Evolutionary conservation across 2,888 invertebrate genomes (phyloP).

Genomic region (Teleogryllus oceanicus): DNA sequence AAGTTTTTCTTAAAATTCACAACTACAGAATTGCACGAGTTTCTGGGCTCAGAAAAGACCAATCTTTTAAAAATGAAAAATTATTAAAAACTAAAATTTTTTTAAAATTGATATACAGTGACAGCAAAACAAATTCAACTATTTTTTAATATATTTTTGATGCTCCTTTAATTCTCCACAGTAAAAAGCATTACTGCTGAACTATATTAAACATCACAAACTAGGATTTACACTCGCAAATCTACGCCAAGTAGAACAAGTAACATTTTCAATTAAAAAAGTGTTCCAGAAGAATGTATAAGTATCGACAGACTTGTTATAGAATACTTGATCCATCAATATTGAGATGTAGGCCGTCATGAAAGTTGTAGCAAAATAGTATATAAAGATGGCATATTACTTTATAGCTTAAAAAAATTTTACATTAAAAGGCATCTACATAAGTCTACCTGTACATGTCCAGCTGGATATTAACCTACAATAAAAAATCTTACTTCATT

Average conservation of each 20-base stretch:
- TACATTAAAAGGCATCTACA: not conserved
- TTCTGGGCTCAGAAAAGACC: too few species aligned
- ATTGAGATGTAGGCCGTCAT: conserved; percentile 10
- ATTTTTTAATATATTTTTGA: too few species aligned
- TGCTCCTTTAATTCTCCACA: not conserved
- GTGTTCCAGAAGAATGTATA: not conserved
- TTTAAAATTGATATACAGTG: too few species aligned
- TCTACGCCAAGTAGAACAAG: not conserved
- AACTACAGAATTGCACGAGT: too few species aligned
- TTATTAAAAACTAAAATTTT: too few species aligned
- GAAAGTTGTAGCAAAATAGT: conserved; percentile 11
- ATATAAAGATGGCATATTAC: conserved; percentile 18
- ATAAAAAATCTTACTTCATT: conserved; percentile 18
- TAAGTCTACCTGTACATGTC: not conserved
- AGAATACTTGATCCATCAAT: conserved; percentile 18
- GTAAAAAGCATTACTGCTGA: not conserved
- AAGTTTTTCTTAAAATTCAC: too few species aligned
- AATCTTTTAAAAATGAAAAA: too few species aligned
- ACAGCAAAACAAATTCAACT: too few species aligned
- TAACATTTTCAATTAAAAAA: not conserved
- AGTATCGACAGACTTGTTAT: not conserved
- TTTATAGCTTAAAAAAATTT: conserved; percentile 3
- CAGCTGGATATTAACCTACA: not conserved
- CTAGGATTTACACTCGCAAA: not conserved
- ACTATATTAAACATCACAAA: not conserved